Percentiles rank a stretch among this genome's conserved stretches.
These are phyloP conservation scores for Drosophila prosaltans DNA, from an alignment of 1,140 invertebrate genomes.

Conservation along the genomic window DNA sequence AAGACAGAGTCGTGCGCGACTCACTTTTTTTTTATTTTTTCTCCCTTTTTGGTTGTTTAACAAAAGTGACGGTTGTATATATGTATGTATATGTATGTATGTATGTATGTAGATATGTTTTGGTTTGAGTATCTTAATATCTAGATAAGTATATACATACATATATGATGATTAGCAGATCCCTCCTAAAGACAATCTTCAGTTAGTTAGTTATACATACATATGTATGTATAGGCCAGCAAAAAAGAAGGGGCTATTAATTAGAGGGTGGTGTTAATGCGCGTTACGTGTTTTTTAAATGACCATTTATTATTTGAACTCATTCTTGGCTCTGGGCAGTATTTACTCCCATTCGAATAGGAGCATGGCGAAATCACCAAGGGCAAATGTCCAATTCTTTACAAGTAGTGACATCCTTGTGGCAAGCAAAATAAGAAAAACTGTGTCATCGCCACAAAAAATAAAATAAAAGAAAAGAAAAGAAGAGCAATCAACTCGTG, in stretches of 20 bases:
- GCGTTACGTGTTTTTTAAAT: conserved; percentile 36
- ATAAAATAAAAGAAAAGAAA: not conserved
- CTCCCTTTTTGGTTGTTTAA: not conserved
- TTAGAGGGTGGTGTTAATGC: conserved; percentile 24
- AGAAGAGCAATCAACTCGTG: conserved; percentile 41
- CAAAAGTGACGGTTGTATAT: conserved; percentile 5
- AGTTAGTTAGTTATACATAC: not conserved
- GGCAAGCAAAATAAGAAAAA: conserved; percentile 15
- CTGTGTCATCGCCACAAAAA: conserved; percentile 12
- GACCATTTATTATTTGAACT: conserved; percentile 26
- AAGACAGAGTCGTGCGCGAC: conserved; percentile 17
- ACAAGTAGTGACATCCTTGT: conserved; percentile 46
- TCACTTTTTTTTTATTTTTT: not conserved
- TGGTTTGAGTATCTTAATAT: conserved; percentile 17
- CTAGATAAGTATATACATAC: conserved; percentile 11
- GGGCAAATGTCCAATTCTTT: conserved; percentile 49
- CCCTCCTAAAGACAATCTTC: not conserved
- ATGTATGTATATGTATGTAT: conserved; percentile 16
- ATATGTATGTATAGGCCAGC: not conserved
- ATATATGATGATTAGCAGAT: conserved; percentile 9
- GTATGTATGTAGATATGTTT: conserved; percentile 1
- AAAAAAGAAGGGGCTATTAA: not conserved
- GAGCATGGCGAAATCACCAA: conserved; percentile 24
- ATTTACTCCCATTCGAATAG: conserved; percentile 25
- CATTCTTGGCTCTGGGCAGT: conserved; percentile 1